These are phyloP conservation scores for Drosophila neonasuta DNA, from an alignment of 2,888 invertebrate genomes.

Conservation along the genomic window DNA sequence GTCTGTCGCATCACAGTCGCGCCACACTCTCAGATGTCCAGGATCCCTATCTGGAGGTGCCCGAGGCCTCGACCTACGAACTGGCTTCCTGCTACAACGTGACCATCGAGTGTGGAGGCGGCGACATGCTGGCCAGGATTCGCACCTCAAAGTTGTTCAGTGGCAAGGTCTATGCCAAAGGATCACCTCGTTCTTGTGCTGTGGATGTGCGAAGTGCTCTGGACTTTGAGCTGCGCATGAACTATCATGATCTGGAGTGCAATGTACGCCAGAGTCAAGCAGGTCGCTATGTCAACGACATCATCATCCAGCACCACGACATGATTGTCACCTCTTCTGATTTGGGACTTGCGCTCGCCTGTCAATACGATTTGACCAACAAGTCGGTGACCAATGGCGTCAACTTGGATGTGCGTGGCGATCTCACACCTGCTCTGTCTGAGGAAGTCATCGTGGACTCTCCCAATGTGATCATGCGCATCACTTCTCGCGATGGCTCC, in stretches of 20 bases:
- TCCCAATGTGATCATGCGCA: constrained; percentile 97
- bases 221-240: constrained; percentile 95
- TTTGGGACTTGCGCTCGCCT: constrained; percentile 94
- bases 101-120: constrained; percentile 94
- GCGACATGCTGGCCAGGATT: constrained; percentile 96
- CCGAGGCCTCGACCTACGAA: constrained; percentile 95
- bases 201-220: constrained; percentile 93
- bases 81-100: constrained; percentile 97
- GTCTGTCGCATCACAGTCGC: constrained; percentile 94
- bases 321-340: constrained; percentile 96
- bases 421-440: constrained; percentile 91
- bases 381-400: constrained; percentile 96
- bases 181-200: constrained; percentile 95
- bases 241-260: constrained; percentile 95
- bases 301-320: constrained; percentile 96
- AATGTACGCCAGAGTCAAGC: constrained; percentile 94
- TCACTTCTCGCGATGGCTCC: constrained; percentile 91
- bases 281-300: constrained; percentile 93
- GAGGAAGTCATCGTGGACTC: constrained; percentile 96
- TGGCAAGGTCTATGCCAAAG: constrained; percentile 85
- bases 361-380: constrained; percentile 96
- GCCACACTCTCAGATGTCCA: constrained; percentile 94
- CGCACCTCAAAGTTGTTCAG: constrained; percentile 93
- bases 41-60: constrained; percentile 94
- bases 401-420: constrained; percentile 92